Conservation (phyloP, 2,797 vertebrate species). For the Lophotriccus pileatus region DNA sequence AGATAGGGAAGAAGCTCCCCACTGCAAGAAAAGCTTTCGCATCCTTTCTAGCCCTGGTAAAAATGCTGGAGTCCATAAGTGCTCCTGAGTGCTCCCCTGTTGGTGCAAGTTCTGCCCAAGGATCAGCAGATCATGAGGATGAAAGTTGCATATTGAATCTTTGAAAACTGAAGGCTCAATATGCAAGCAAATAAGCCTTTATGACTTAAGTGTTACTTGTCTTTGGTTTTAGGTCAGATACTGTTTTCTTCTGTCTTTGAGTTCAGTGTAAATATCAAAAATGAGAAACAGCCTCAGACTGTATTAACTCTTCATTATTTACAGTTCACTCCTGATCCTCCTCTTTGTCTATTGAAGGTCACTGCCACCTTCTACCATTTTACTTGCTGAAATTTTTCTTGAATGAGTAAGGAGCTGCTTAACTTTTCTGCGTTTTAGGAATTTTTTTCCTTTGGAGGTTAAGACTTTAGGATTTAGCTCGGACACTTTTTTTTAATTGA, state of each 20-base stretch:
- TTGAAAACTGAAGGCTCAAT: neutral
- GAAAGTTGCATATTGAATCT: neutral
- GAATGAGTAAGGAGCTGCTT: neutral
- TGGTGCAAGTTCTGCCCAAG: neutral
- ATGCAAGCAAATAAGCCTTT: neutral
- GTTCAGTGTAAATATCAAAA: neutral
- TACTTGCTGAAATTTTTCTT: neutral
- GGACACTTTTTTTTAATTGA: neutral
- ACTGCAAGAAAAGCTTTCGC: neutral
- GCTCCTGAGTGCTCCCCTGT: neutral
- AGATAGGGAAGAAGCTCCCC: neutral
- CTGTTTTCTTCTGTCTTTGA: neutral
- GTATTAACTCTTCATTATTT: neutral
- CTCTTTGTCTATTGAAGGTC: neutral
- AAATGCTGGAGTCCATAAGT: neutral
- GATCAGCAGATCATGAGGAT: neutral
- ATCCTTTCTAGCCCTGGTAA: neutral
- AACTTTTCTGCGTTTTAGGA: neutral
- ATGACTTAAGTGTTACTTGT: neutral
- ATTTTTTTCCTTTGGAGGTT: neutral
- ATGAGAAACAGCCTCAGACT: neutral
- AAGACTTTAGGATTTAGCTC: neutral
- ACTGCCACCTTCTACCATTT: neutral
- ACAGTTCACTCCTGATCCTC: neutral
- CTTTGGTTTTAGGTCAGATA: neutral